These are phyloP conservation scores for Gracilinanus agilis DNA, from an alignment of 2,113 vertebrate species.

Conservation along the genomic window DNA sequence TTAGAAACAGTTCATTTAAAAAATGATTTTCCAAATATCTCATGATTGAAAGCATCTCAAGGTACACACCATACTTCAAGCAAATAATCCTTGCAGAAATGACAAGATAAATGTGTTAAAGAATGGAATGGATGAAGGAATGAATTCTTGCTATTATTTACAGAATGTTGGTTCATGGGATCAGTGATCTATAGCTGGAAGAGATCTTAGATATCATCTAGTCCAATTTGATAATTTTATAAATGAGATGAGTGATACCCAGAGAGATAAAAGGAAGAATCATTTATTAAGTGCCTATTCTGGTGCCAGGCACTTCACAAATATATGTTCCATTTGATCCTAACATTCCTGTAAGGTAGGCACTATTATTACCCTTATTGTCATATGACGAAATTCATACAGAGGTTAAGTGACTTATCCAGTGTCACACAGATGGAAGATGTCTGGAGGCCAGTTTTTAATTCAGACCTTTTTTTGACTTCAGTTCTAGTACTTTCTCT, in stretches of 20 bases:
- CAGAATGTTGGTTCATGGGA: not conserved
- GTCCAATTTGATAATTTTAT: not conserved
- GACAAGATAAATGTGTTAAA: conserved; percentile 16
- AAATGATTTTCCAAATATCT: not conserved
- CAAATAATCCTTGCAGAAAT: conserved; percentile 42
- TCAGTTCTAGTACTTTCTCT: not conserved
- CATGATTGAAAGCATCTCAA: conserved; percentile 8
- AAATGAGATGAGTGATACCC: not conserved
- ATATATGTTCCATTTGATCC: not conserved
- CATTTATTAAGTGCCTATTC: not conserved
- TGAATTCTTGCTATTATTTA: not conserved
- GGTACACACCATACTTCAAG: conserved; percentile 25
- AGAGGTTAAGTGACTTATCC: not conserved
- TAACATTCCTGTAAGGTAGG: not conserved
- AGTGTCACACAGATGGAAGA: not conserved
- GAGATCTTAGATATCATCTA: not conserved
- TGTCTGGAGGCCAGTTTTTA: not conserved
- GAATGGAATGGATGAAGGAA: not conserved
- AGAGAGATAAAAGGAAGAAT: not conserved
- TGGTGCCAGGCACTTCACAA: not conserved
- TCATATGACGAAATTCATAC: not conserved
- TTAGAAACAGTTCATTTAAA: not conserved
- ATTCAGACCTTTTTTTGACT: not conserved
- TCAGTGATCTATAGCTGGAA: not conserved
- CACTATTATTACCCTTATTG: not conserved